Conservation (phyloP, 2,113 vertebrate species). For the Numenius arquata region DNA sequence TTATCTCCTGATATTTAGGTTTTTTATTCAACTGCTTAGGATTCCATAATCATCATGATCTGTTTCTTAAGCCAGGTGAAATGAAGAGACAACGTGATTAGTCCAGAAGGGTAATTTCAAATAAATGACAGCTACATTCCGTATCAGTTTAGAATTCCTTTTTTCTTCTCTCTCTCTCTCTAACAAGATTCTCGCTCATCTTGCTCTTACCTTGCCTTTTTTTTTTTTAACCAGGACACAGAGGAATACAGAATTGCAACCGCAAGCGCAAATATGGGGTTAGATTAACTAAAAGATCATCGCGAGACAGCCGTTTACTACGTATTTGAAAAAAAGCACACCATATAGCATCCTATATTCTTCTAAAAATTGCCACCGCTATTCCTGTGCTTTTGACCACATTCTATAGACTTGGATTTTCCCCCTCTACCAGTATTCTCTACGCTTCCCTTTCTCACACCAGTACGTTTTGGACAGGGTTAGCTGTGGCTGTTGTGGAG, state of each 20-base stretch:
- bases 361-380: not conserved
- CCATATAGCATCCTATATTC: not conserved
- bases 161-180: not conserved
- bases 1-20: not conserved
- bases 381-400: not conserved
- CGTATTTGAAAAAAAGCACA: not conserved
- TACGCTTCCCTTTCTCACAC: not conserved
- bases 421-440: not conserved
- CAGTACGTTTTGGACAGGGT: no score
- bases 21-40: not conserved
- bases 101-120: not conserved
- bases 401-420: not conserved
- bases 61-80: not conserved
- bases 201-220: not conserved
- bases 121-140: not conserved
- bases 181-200: not conserved
- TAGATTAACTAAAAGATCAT: not conserved
- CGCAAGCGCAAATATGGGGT: not conserved
- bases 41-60: not conserved
- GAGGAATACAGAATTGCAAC: not conserved
- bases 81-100: not conserved
- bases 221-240: not conserved
- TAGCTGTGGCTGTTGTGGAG: no score
- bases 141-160: not conserved
- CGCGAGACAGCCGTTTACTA: not conserved